These are phyloP conservation scores for Merops nubicus DNA, from an alignment of 2,113 vertebrate genomes.

Conservation along the genomic window DNA sequence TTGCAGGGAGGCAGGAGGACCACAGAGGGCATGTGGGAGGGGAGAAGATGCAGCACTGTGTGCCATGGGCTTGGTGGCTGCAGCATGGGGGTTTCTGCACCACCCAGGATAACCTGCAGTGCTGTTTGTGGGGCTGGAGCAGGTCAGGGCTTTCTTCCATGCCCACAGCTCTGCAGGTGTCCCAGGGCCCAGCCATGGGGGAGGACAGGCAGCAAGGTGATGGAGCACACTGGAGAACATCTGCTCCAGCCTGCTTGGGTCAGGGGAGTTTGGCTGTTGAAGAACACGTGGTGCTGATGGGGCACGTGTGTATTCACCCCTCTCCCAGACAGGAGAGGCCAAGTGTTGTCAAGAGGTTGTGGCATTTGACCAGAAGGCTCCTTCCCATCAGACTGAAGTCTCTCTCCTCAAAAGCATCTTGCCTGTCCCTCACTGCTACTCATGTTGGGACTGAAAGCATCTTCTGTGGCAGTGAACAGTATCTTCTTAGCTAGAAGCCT, in stretches of 20 bases:
- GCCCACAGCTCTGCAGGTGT: not conserved
- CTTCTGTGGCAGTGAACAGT: not conserved
- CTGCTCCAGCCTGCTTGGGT: not conserved
- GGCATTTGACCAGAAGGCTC: not conserved
- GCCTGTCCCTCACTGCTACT: not conserved
- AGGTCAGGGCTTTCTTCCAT: not conserved
- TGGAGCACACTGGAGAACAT: not conserved
- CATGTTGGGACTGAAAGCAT: fast-evolving
- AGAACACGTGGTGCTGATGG: not conserved
- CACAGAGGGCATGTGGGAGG: fast-evolving
- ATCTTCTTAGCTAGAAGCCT: not conserved
- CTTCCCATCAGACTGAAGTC: not conserved
- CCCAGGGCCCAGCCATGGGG: not conserved
- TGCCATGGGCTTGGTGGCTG: fast-evolving
- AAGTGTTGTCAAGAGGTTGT: not conserved
- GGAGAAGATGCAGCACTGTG: not conserved
- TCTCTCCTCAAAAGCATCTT: not conserved
- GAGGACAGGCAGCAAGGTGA: not conserved
- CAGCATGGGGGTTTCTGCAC: not conserved
- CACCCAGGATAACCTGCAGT: not conserved
- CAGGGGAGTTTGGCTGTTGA: not conserved
- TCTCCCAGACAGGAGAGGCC: not conserved
- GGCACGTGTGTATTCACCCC: not conserved
- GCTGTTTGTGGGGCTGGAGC: not conserved
- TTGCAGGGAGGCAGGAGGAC: not conserved